Conservation (phyloP, 2,113 vertebrate genomes). For the Centropristis striata region DNA sequence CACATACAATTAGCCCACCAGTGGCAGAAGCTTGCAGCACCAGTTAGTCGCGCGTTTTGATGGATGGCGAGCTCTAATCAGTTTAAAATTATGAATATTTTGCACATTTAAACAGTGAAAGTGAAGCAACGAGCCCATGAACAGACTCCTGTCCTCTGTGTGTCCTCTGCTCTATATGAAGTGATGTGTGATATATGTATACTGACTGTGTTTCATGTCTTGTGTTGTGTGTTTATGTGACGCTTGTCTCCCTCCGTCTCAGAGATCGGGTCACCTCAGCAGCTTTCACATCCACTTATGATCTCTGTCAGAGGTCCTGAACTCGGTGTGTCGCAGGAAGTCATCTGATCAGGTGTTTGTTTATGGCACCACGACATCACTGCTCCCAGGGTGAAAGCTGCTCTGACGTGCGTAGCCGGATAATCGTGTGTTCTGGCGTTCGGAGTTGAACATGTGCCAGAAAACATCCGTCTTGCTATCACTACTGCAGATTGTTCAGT, state of each 20-base stretch:
- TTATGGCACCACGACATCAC: slow-evolving; percentile 1
- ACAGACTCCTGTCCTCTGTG: too few species aligned
- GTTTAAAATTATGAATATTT: too few species aligned
- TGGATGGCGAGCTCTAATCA: too few species aligned
- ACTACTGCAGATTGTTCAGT: neutral
- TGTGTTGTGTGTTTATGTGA: slow-evolving; percentile 17
- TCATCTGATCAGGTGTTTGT: slow-evolving; percentile 29
- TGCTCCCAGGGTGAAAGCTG: neutral
- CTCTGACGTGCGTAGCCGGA: neutral
- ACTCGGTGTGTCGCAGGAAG: neutral
- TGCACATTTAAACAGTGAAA: too few species aligned
- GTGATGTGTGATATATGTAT: neutral
- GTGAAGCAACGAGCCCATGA: too few species aligned
- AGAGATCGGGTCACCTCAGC: slow-evolving; percentile 21
- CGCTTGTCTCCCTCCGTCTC: neutral
- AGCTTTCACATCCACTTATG: slow-evolving; percentile 32
- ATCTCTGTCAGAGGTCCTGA: slow-evolving; percentile 10
- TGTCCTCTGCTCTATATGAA: neutral
- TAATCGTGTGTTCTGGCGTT: slow-evolving; percentile 12
- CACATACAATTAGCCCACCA: too few species aligned
- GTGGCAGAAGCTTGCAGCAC: too few species aligned
- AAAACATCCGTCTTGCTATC: slow-evolving; percentile 5
- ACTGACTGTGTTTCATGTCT: slow-evolving; percentile 22
- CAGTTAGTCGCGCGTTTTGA: too few species aligned
- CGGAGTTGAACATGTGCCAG: slow-evolving; percentile 1